Base-by-base conservation (phyloP, 2,113 vertebrate genomes). In the Onychostoma macrolepis region DNA sequence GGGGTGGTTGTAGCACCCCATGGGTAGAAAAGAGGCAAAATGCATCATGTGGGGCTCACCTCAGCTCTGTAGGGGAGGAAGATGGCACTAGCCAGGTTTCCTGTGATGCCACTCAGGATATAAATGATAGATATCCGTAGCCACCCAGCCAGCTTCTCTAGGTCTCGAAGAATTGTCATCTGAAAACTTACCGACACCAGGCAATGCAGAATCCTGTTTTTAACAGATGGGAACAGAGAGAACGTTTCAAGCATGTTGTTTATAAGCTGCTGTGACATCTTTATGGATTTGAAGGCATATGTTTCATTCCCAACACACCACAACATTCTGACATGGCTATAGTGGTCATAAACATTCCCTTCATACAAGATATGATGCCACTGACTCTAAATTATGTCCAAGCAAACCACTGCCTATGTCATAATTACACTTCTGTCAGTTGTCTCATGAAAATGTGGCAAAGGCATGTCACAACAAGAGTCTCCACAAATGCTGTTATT, bases 101-200 rank as follows among this genome's bases (percentile, higher is more conserved):
- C 98, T 0, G 98, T 98, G 94, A 99, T 96, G 83, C 98, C 98
- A 53, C 98, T 99, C 87, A 99, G 93, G 89, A 99, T 96, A 94
- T 99, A 99, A 93, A 99, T 99, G 94, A 99, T 99, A 87, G 98
- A 97, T 89, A 99, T 99, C 88, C 98, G 96, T 89, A 99, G 96
- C 98, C 98, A 99, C 80, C 98, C 98, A 0, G 98, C 98, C 93
- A 99, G 93, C 92, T 99, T 99, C 94, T 99, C 98, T 90, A 99
- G 91, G 94, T 99, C 98, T 85, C 98, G 93, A 88, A 99, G 92
- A 91, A 99, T 98, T 36, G 98, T 99, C 98, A 99, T 99, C 95
- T 99, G 98, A 95, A 99, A 99, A 89, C 96, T 97, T 90, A 99
- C 89, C 0, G 98, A 99, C 88, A 99, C 98, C 94, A 99, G 92